phyloP scores from a whole-genome alignment of 2,888 invertebrate species.

The Conus canariensis region DNA sequence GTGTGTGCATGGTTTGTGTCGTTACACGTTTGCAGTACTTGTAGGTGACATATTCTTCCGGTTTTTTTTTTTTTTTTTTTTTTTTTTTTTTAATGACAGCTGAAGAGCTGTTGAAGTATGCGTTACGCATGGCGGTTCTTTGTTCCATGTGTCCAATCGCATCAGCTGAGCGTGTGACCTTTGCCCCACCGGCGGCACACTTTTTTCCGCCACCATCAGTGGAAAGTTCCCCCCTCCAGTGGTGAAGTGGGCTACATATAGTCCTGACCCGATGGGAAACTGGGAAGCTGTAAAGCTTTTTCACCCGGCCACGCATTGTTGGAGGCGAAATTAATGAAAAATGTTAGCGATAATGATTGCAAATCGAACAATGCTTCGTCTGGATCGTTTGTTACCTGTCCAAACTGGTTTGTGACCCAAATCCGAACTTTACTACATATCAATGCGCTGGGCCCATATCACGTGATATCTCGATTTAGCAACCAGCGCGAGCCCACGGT shows the following conservation, averaged over 20 bases:
- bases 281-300: too few species aligned
- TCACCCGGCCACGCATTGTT: too few species aligned
- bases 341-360: too few species aligned
- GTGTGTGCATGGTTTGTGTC: too few species aligned
- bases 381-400: neutral
- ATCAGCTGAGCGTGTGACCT: constrained; percentile 14
- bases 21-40: too few species aligned
- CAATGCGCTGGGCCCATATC: neutral
- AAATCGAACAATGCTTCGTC: too few species aligned
- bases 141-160: neutral
- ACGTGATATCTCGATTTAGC: constrained; percentile 28
- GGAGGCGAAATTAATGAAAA: too few species aligned
- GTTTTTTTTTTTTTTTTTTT: too few species aligned
- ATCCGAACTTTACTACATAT: neutral
- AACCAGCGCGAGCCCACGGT: neutral
- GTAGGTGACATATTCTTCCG: too few species aligned
- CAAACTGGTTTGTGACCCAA: neutral
- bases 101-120: too few species aligned
- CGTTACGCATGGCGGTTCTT: neutral
- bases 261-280: neutral
- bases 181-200: neutral
- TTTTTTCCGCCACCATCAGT: neutral
- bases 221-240: neutral
- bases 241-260: neutral
- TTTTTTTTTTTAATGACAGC: too few species aligned